A percentile compares a stretch with the other conserved stretches of the same genome.
Evolutionary conservation across 2,797 vertebrate species (phyloP).

Genomic region (Coregonus ussuriensis): DNA sequence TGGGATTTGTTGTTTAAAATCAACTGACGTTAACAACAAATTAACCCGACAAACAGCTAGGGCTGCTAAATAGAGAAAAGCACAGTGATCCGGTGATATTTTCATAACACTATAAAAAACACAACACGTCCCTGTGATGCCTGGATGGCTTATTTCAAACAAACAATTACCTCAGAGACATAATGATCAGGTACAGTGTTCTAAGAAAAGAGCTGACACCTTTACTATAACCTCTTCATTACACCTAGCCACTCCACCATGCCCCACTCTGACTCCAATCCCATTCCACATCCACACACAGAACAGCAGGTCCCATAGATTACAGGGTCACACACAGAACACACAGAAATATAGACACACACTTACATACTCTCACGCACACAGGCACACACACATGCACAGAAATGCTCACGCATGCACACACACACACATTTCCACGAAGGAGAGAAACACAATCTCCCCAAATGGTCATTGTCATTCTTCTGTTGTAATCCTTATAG

Average conservation of each 20-base stretch:
- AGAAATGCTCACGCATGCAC: background rate
- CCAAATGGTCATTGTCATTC: slow-evolving; percentile 36
- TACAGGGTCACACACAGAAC: too few relatives aligned
- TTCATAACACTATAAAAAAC: background rate
- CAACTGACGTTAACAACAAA: background rate
- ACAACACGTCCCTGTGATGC: background rate
- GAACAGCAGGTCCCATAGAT: background rate
- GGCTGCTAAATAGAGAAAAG: background rate
- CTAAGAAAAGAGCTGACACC: slow-evolving; percentile 20
- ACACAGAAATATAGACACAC: background rate
- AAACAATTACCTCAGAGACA: slow-evolving; percentile 36
- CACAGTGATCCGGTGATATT: background rate
- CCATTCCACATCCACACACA: background rate
- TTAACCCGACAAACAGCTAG: background rate
- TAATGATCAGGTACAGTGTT: slow-evolving; percentile 28
- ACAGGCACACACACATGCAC: slow-evolving; percentile 14
- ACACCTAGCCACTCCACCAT: background rate
- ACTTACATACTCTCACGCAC: background rate
- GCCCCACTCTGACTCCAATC: background rate
- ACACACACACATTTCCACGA: slow-evolving; percentile 23
- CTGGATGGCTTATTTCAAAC: slow-evolving; percentile 6
- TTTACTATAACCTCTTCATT: background rate
- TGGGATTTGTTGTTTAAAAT: background rate
- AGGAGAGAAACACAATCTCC: slow-evolving; percentile 21
- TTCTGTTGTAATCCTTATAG: slow-evolving; percentile 33